These are phyloP conservation scores for Acromyrmex heyeri DNA, from an alignment of 1,140 invertebrate species.

Conservation along the genomic window DNA sequence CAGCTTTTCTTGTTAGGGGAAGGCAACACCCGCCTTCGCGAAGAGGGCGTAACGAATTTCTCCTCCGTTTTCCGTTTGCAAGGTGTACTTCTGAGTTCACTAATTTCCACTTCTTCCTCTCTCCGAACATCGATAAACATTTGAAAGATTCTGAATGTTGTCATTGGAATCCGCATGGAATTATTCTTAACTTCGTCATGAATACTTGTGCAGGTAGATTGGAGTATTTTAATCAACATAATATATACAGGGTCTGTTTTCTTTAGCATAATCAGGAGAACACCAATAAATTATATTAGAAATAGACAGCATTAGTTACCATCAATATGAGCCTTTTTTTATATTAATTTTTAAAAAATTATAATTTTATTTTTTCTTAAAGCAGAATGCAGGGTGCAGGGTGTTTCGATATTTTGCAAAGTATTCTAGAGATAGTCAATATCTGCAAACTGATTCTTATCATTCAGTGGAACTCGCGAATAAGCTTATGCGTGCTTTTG, in stretches of 20 bases:
- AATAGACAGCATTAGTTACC: neutral
- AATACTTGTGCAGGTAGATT: too few relatives aligned
- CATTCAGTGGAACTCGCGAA: conserved; percentile 28
- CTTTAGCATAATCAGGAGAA: neutral
- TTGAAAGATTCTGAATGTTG: conserved; percentile 2
- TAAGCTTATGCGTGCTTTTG: neutral
- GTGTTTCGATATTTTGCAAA: conserved; percentile 2
- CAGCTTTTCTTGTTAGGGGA: conserved; percentile 9
- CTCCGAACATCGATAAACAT: conserved; percentile 43
- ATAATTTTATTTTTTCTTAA: neutral
- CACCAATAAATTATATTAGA: neutral
- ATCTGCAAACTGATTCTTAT: conserved; percentile 45
- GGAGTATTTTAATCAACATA: neutral
- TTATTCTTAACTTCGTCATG: conserved; percentile 6
- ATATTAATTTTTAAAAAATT: neutral
- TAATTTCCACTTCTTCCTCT: conserved; percentile 66
- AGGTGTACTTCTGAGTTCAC: conserved; percentile 59
- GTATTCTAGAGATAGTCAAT: neutral
- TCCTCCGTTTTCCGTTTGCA: conserved; percentile 41
- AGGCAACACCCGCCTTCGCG: conserved; percentile 21
- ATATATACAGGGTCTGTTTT: neutral
- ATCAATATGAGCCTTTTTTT: neutral
- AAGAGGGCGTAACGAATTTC: conserved; percentile 70
- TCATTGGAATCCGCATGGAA: neutral
- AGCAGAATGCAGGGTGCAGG: neutral